phyloP scores from a whole-genome alignment of 1,140 invertebrate species.

The Lepidostoma basale region DNA sequence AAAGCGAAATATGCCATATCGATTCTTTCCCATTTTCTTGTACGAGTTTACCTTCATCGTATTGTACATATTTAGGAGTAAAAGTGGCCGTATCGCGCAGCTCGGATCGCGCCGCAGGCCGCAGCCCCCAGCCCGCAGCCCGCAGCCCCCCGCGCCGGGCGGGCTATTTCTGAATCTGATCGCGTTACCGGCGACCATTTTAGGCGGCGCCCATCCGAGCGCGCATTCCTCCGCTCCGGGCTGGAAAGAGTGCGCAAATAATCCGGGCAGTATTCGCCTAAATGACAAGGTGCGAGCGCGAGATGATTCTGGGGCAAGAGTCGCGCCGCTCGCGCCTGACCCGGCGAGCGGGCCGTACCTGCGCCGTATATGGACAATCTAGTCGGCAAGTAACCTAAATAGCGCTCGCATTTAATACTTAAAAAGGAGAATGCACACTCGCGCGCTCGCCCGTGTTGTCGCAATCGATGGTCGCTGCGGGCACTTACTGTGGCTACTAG shows the following conservation, averaged over 20 bases:
- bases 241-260: too few relatives aligned
- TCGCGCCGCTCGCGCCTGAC: constrained; percentile 4
- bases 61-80: too few relatives aligned
- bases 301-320: constrained; percentile 12
- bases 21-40: too few relatives aligned
- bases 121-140: background rate
- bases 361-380: constrained; percentile 40
- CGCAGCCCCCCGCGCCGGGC: background rate
- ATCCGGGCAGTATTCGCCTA: too few relatives aligned
- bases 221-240: constrained; percentile 13
- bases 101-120: background rate
- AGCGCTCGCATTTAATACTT: constrained; percentile 23
- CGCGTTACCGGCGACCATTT: constrained; percentile 44
- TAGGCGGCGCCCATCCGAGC: constrained; percentile 29
- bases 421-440: constrained; percentile 29
- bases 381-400: constrained; percentile 42
- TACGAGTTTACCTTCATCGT: too few relatives aligned
- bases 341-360: constrained; percentile 6
- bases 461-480: too few relatives aligned
- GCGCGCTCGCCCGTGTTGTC: too few relatives aligned
- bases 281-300: background rate
- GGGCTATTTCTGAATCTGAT: constrained; percentile 42
- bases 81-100: too few relatives aligned
- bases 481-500: too few relatives aligned
- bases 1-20: too few relatives aligned